Conservation (phyloP, 1,140 invertebrate genomes). For the Trichonephila clavipes region DNA sequence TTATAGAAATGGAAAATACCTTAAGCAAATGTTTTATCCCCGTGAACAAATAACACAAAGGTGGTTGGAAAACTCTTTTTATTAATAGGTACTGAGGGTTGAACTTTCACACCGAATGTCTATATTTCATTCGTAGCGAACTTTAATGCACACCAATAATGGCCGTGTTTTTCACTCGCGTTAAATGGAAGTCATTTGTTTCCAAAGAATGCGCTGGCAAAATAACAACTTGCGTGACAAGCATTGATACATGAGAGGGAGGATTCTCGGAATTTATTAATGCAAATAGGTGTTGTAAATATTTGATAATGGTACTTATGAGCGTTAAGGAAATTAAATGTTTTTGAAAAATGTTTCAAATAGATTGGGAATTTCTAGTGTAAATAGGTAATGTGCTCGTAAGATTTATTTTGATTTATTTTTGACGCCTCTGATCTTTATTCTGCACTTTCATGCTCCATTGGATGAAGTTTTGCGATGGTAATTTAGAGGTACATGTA, state of each 20-base stretch:
- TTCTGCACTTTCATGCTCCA: neutral
- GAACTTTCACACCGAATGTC: conserved; percentile 9
- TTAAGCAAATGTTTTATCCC: too few relatives aligned
- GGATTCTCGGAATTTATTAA: neutral
- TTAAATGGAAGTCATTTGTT: conserved; percentile 21
- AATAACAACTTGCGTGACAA: conserved; percentile 40
- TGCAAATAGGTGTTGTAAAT: conserved; percentile 42
- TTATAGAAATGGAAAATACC: too few relatives aligned
- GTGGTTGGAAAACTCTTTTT: too few relatives aligned
- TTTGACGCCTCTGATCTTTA: neutral
- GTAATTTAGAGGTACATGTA: too few relatives aligned
- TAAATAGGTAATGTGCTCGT: neutral
- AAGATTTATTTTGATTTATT: conserved; percentile 25
- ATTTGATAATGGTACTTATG: conserved; percentile 1
- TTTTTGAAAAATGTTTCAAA: conserved; percentile 10
- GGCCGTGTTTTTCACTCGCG: neutral
- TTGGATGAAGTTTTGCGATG: too few relatives aligned
- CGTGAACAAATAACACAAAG: too few relatives aligned
- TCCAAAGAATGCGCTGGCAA: neutral
- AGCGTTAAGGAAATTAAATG: conserved; percentile 47
- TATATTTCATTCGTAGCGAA: neutral
- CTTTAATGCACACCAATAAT: conserved; percentile 2
- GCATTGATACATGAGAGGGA: conserved; percentile 25
- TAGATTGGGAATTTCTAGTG: neutral
- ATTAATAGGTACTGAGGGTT: neutral